A percentile compares a stretch with the other conserved stretches of the same genome.
phyloP scores from a whole-genome alignment of 1,140 invertebrate genomes.

The Drosophila jambulina region DNA sequence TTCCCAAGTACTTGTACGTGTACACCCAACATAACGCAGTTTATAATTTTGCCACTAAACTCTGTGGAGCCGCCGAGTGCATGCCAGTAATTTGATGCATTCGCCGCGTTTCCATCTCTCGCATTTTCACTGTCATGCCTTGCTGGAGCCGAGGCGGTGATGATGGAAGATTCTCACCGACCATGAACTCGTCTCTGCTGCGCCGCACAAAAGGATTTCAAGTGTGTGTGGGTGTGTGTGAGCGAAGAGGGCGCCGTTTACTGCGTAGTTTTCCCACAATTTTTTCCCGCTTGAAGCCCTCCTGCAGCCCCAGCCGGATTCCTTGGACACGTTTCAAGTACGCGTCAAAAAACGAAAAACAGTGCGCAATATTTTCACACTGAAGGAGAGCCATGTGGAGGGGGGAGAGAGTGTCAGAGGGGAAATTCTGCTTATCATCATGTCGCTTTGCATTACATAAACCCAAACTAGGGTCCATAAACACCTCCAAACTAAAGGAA shows the following conservation, averaged over 20 bases:
- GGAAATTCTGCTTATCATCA: conserved; percentile 41
- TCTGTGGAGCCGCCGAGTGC: conserved; percentile 16
- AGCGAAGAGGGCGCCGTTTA: conserved; percentile 39
- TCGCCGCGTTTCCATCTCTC: conserved; percentile 28
- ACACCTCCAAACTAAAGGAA: neutral
- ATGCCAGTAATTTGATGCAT: conserved; percentile 40
- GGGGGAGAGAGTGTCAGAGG: neutral
- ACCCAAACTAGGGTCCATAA: conserved; percentile 27
- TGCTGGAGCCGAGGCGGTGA: conserved; percentile 25
- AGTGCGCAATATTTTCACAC: conserved; percentile 68
- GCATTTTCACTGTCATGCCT: conserved; percentile 56
- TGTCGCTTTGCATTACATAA: conserved; percentile 37
- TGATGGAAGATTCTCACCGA: conserved; percentile 45
- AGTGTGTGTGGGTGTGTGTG: conserved; percentile 11
- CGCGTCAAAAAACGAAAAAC: conserved; percentile 58
- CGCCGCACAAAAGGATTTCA: conserved; percentile 57
- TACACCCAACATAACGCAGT: conserved; percentile 47
- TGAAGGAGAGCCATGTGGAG: neutral
- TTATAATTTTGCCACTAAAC: conserved; percentile 47
- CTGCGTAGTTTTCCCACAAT: conserved; percentile 74
- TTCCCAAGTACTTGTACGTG: conserved; percentile 12
- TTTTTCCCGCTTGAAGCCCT: conserved; percentile 40
- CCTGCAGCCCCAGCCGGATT: conserved; percentile 49
- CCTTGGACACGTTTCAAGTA: conserved; percentile 72
- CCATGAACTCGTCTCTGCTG: conserved; percentile 65